These are phyloP conservation scores for Andrena chrysosceles DNA, from an alignment of 2,888 invertebrate species.

Conservation along the genomic window DNA sequence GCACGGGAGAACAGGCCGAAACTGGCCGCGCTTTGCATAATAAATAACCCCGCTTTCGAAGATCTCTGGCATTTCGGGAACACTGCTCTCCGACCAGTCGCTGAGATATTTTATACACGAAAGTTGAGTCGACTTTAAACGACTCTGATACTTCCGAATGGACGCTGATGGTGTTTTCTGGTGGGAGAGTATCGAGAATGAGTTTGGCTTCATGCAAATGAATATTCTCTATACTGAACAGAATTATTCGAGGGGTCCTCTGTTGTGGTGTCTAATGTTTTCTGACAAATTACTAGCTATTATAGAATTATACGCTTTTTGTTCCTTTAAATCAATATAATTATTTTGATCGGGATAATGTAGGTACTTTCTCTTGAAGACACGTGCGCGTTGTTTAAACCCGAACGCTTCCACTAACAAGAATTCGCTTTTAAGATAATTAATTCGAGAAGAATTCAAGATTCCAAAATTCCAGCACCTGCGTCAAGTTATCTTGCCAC, in stretches of 20 bases:
- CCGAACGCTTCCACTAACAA: too few relatives aligned
- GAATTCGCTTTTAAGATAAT: too few relatives aligned
- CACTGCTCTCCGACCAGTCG: neutral
- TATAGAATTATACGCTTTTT: too few relatives aligned
- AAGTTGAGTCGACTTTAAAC: neutral
- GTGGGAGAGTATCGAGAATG: neutral
- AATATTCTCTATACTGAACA: too few relatives aligned
- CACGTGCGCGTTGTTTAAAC: too few relatives aligned
- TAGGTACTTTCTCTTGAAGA: too few relatives aligned
- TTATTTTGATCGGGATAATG: too few relatives aligned
- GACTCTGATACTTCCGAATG: neutral
- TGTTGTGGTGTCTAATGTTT: too few relatives aligned
- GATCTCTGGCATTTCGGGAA: conserved; percentile 38
- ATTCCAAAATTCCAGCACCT: neutral
- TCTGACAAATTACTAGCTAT: too few relatives aligned
- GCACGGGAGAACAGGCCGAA: conserved; percentile 25
- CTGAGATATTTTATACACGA: conserved; percentile 29
- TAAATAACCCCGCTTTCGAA: conserved; percentile 63
- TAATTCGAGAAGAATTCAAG: neutral
- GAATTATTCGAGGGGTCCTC: too few relatives aligned
- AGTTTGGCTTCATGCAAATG: neutral
- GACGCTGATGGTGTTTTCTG: neutral
- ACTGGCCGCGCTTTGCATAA: conserved; percentile 73
- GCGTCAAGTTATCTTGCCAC: neutral
- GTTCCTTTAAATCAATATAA: too few relatives aligned